Percentiles rank a stretch among this genome's conserved stretches.
Conservation (phyloP, 2,113 vertebrate species). For the Rhinopithecus roxellana region DNA sequence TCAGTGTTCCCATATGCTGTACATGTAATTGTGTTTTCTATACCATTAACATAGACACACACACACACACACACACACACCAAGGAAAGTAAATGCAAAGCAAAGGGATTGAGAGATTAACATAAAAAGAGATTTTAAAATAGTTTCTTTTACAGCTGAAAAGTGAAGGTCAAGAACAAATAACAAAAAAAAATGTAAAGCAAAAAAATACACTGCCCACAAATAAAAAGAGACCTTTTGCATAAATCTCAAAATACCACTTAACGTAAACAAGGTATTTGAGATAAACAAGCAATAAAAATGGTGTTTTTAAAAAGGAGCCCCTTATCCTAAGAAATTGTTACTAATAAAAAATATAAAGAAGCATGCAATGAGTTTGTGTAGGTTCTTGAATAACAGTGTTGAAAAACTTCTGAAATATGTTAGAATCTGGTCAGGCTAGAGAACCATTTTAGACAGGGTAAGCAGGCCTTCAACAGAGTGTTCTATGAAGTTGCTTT, state of each 20-base stretch:
- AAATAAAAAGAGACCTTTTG: neutral
- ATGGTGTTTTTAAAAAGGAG: neutral
- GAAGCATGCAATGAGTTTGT: neutral
- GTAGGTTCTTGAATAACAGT: neutral
- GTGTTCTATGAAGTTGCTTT: neutral
- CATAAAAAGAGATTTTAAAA: neutral
- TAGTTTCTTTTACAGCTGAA: neutral
- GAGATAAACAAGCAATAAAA: neutral
- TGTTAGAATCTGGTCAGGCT: neutral
- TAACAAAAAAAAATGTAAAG: neutral
- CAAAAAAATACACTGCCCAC: neutral
- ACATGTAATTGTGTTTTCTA: neutral
- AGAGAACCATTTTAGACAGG: neutral
- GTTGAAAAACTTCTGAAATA: neutral
- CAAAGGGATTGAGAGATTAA: neutral
- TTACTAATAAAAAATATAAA: neutral
- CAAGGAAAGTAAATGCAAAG: neutral
- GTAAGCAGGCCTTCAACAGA: neutral
- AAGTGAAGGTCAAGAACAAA: neutral
- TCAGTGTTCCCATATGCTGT: neutral
- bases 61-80: fast-evolving
- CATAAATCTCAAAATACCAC: neutral
- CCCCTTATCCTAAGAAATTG: neutral
- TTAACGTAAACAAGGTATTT: neutral
- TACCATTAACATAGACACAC: neutral